Evolutionary conservation across 64 coral and sea anemone genomes (phyloP), one percentile per base, ranked within the genome.

Genomic region (Porites australiensis): DNA sequence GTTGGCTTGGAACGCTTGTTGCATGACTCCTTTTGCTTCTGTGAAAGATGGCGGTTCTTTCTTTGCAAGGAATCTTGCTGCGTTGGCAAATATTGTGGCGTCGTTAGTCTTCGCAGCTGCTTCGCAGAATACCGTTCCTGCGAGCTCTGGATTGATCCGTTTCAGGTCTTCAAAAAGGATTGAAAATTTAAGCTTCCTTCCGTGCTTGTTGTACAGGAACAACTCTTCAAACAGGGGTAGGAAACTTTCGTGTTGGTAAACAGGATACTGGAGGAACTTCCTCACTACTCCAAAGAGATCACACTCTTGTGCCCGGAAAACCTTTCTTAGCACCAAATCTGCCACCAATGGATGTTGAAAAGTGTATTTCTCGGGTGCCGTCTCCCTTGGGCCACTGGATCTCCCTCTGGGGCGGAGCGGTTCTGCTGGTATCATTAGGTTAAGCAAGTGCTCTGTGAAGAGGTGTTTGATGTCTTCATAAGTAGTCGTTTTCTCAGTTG

Each of bases 41-140:
- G 21, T 0, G 72, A 96, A 96, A 0, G 62, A 89, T 15, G 95
- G 95, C 0, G 72, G 90, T 13, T 22, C 72, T 6, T 72, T 96
- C 88, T 96, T 96, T 4, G 95, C 87, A 74, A 86, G 52, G 50
- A 96, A 96, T 65, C 95, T 77, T 74, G 95, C 95, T 3, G 95
- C 87, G 77, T 89, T 82, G 6, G 80, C 65, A 58, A 83, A 96
- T 47, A 96, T 71, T 12, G 74, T 51, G 19, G 90, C 47, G 18
- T 96, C 95, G 13, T 70, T 68, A 4, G 95, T 96, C 71, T 93
- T 96, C 68, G 77, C 46, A 45, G 95, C 90, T 6, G 87, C 90
- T n/a, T 87, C 87, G 19, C 80, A 93, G 23, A 96, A 96, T 6
- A 70, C 58, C 3, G 86, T 66, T 67, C 79, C 95, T 45, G 90